Evolutionary conservation across 2,113 vertebrate species (phyloP).

Genomic region (Oreotrochilus melanogaster): DNA sequence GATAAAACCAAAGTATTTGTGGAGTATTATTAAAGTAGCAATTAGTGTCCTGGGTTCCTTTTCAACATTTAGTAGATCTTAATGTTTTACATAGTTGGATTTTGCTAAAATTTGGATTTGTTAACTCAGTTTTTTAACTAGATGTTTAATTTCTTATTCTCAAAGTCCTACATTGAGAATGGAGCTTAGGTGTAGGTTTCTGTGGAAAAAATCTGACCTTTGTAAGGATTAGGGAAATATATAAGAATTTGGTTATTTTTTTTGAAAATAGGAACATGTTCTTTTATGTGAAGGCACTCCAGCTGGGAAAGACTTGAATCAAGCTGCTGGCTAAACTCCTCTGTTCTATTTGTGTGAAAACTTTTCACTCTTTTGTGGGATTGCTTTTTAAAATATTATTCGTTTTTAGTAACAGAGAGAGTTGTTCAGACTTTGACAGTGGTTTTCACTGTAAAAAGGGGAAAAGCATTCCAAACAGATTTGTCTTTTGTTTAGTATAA

Average conservation of each 20-base stretch:
- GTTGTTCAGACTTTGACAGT: neutral
- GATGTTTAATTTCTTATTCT: neutral
- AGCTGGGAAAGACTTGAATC: neutral
- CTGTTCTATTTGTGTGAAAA: neutral
- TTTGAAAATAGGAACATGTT: neutral
- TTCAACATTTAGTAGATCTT: neutral
- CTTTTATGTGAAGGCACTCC: neutral
- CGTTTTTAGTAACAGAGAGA: neutral
- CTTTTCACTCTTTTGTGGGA: neutral
- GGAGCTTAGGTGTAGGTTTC: neutral
- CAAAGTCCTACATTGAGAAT: neutral
- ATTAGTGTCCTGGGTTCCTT: neutral
- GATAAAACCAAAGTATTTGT: neutral
- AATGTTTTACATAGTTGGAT: neutral
- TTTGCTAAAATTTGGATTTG: neutral
- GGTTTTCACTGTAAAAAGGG: neutral
- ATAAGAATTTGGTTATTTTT: neutral
- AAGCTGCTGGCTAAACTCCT: neutral
- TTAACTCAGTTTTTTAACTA: neutral
- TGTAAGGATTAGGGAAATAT: neutral
- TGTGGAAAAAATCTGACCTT: neutral
- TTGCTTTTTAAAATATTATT: neutral
- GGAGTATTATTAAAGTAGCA: neutral
- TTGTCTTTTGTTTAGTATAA: neutral
- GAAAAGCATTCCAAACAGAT: neutral